Evolutionary conservation across 2,797 vertebrate genomes (phyloP), one percentile per base, ranked within the genome.

Genomic region (Martes flavigula): DNA sequence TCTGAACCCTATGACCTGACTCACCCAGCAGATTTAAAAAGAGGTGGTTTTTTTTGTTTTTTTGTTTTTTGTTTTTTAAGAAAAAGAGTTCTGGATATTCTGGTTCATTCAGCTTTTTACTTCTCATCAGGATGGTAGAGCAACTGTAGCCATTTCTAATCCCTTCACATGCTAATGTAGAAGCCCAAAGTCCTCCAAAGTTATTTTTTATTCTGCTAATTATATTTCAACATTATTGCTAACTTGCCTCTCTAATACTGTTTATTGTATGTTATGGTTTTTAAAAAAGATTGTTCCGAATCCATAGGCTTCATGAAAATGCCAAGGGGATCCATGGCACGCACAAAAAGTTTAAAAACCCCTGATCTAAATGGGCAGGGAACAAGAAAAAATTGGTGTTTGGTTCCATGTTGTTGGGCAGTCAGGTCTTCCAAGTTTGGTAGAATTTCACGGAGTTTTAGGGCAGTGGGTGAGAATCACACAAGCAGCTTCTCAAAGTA

Each of bases 381-480:
- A 90, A 48, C 91, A 62, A 90, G 13, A 2, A 79, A 72, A 79
- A 73, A 85, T 40, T 90, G 88, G 70, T 87, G 72, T 62, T 97
- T 94, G 90, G 97, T 98, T 97, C 54, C 90, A 78, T 96, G 75
- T 97, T 85, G 15, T 13, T 43, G 5, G 93, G 85, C n/a, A 95
- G 18, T 79, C 7, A 35, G 48, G 85, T 87, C 77, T 91, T 85
- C 91, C 91, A 73, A 51, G 25, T 68, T 60, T 51, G 14, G 4
- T 46, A 75, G 70, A 64, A 40, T 66, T 82, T 96, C 73, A 56
- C 62, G 51, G 92, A 79, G 13, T 56, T 97, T 97, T 92, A 87
- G 64, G 56, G 7, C 54, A 62, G 32, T 92, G 54, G 11, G 14
- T 90, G 27, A 35, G 40, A 51, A 81, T 62, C 14, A 3, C 2